phyloP scores from a whole-genome alignment of 2,797 vertebrate genomes.

The Choloepus didactylus region DNA sequence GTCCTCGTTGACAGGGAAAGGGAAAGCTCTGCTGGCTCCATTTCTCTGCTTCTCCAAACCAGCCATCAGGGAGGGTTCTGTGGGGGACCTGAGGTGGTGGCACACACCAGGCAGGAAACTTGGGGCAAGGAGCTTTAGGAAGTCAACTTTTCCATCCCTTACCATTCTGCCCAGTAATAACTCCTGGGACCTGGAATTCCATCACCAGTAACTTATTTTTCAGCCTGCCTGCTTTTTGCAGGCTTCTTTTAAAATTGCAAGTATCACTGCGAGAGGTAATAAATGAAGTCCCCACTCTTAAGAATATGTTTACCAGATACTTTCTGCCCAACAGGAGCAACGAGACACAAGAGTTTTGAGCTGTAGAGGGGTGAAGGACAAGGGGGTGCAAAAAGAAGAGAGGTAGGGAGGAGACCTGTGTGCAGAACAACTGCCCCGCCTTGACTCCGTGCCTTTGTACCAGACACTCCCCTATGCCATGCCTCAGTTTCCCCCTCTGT shows the following conservation, averaged over 20 bases:
- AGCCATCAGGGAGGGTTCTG: background rate
- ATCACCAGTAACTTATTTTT: conserved; percentile 17
- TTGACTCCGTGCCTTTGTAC: background rate
- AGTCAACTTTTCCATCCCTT: background rate
- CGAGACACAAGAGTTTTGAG: conserved; percentile 5
- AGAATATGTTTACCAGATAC: conserved; percentile 11
- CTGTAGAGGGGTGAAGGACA: background rate
- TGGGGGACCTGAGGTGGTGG: background rate
- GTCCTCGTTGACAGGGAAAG: background rate
- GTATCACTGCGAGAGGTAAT: conserved; percentile 6
- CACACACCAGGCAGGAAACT: background rate
- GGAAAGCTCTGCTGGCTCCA: background rate
- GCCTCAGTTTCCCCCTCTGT: background rate
- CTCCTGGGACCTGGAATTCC: conserved; percentile 3
- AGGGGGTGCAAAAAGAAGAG: background rate
- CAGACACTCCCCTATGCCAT: background rate
- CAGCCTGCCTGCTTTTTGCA: conserved; percentile 38
- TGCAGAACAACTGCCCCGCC: background rate
- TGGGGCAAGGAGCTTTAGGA: background rate
- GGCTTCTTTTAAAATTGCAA: conserved; percentile 59
- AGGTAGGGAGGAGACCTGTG: background rate
- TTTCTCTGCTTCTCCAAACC: background rate
- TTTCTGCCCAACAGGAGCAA: conserved; percentile 44
- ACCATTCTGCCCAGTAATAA: background rate
- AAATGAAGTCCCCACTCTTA: conserved; percentile 37